phyloP scores from a whole-genome alignment of 2,113 vertebrate species.

The Clinocottus analis region DNA sequence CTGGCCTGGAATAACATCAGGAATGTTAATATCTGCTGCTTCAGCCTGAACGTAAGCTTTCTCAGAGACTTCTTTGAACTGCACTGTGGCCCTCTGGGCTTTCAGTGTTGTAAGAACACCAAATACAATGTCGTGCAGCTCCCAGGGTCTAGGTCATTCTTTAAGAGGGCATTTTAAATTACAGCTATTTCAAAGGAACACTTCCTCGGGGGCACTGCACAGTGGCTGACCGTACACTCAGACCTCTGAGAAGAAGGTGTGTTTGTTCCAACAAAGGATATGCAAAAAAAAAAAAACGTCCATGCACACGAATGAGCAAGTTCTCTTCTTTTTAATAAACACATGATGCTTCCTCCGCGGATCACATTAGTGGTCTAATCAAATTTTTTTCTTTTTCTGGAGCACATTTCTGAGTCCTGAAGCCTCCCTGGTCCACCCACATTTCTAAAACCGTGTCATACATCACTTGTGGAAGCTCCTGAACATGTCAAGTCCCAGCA shows the following conservation, averaged over 20 bases:
- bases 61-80: slow-evolving; percentile 48
- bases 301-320: background rate
- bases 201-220: background rate
- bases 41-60: slow-evolving; percentile 31
- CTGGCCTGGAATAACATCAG: slow-evolving; percentile 39
- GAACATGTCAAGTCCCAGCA: no score
- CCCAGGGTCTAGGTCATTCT: slow-evolving; percentile 35
- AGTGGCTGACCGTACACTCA: background rate
- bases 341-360: background rate
- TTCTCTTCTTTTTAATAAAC: background rate
- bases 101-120: slow-evolving; percentile 46
- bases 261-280: background rate
- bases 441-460: no score
- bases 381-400: no score
- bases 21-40: slow-evolving; percentile 53
- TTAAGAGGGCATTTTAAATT: slow-evolving; percentile 29
- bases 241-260: background rate
- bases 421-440: no score
- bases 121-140: slow-evolving; percentile 18
- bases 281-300: background rate
- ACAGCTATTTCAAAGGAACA: slow-evolving; percentile 28
- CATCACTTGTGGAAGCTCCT: no score
- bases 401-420: no score
- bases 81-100: slow-evolving; percentile 6
- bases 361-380: slow-evolving; percentile 18